Evolutionary conservation across 2,113 vertebrate species (phyloP).

Genomic region (Tupaia chinensis): DNA sequence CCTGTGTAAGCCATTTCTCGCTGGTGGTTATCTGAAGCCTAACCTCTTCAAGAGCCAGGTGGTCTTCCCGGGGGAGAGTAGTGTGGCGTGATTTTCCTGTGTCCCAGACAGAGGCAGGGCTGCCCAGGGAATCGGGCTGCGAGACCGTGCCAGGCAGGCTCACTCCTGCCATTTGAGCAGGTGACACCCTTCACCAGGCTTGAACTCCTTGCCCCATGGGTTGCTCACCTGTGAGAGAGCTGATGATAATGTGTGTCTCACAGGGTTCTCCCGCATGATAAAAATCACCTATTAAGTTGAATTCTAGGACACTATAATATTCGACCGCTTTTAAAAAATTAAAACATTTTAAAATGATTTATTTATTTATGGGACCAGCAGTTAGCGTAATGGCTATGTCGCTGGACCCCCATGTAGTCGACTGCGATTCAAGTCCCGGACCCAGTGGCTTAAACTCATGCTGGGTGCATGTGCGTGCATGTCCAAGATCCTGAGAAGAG

Average conservation of each 20-base stretch:
- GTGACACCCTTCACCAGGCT: rapidly evolving
- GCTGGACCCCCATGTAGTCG: too few relatives aligned
- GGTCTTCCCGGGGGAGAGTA: background rate
- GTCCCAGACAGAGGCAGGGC: background rate
- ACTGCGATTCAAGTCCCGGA: too few relatives aligned
- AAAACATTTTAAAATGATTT: too few relatives aligned
- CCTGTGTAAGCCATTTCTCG: background rate
- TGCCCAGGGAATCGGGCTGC: background rate
- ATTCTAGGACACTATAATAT: background rate
- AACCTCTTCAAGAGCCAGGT: background rate
- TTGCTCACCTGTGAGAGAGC: background rate
- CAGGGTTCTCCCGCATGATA: background rate
- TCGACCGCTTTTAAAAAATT: background rate
- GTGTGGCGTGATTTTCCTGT: background rate
- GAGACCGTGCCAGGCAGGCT: background rate
- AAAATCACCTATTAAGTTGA: background rate
- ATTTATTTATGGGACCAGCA: too few relatives aligned
- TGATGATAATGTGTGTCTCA: background rate
- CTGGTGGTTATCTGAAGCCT: background rate
- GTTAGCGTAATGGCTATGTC: too few relatives aligned
- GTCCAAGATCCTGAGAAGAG: too few relatives aligned
- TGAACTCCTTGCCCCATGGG: background rate
- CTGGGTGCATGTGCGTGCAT: too few relatives aligned
- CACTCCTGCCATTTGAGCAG: background rate
- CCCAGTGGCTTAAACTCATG: too few relatives aligned